These are phyloP conservation scores for Bagarius yarrelli DNA, from an alignment of 2,113 vertebrate species.

Conservation along the genomic window DNA sequence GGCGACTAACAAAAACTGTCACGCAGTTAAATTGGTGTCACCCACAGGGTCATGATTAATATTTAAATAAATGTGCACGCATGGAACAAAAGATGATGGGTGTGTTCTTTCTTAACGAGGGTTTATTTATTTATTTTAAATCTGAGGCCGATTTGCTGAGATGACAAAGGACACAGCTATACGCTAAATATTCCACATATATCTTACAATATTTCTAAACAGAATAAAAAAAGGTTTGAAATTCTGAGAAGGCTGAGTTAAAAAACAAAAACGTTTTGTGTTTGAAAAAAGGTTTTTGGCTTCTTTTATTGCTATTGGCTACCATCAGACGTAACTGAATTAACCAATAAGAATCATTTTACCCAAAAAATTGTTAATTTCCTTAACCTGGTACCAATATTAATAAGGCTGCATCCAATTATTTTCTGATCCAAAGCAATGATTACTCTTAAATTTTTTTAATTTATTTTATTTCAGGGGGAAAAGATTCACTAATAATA, in stretches of 20 bases:
- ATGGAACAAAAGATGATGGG: slow-evolving; percentile 34
- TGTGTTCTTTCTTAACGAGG: slow-evolving; percentile 18
- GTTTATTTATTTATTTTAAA: slow-evolving; percentile 10
- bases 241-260: too few relatives aligned
- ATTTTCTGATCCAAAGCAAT: not conserved
- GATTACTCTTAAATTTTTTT: not conserved
- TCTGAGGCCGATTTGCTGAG: slow-evolving; percentile 37
- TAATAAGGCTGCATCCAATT: not conserved
- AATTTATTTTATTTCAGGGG: not conserved
- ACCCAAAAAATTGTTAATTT: not conserved
- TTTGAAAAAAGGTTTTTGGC: too few relatives aligned
- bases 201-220: too few relatives aligned
- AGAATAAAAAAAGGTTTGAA: too few relatives aligned
- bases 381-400: not conserved
- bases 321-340: not conserved
- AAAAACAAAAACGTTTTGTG: too few relatives aligned
- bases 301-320: not conserved
- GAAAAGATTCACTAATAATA: slow-evolving; percentile 6
- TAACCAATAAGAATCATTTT: not conserved
- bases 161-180: slow-evolving; percentile 28
- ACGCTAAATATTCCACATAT: not conserved
- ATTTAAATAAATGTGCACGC: slow-evolving; percentile 32
- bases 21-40: slow-evolving; percentile 45
- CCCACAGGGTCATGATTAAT: slow-evolving; percentile 41
- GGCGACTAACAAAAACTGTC: slow-evolving; percentile 41